A percentile compares a stretch with the other conserved stretches of the same genome.
phyloP scores from a whole-genome alignment of 2,113 vertebrate genomes.

The Raja brachyura region DNA sequence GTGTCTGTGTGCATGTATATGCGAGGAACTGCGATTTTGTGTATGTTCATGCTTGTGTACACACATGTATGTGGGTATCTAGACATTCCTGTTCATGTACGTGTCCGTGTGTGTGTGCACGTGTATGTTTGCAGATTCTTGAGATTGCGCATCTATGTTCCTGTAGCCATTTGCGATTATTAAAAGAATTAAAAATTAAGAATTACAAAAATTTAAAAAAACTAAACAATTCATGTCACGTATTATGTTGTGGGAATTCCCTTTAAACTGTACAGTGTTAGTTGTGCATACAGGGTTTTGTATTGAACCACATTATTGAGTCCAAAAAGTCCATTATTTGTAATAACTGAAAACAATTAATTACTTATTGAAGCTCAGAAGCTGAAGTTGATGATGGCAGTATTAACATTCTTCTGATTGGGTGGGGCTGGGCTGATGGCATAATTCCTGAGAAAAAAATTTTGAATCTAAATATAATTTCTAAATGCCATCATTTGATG shows the following conservation, averaged over 20 bases:
- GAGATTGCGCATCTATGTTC: too few relatives aligned
- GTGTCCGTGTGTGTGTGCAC: too few relatives aligned
- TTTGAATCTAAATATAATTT: neutral
- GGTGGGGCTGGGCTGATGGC: neutral
- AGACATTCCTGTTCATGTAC: too few relatives aligned
- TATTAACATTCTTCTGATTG: neutral
- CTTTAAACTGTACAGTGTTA: neutral
- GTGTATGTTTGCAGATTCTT: too few relatives aligned
- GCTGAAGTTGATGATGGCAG: neutral
- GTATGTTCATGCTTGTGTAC: too few relatives aligned
- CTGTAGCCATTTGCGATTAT: neutral
- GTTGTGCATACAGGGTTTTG: neutral
- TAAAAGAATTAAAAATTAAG: too few relatives aligned
- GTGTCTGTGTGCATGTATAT: too few relatives aligned
- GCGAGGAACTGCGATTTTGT: too few relatives aligned
- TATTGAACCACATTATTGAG: neutral
- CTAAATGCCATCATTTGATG: neutral
- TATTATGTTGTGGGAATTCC: neutral
- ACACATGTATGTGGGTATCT: too few relatives aligned
- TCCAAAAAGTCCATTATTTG: neutral
- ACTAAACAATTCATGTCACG: neutral
- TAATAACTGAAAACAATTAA: neutral
- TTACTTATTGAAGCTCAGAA: too few relatives aligned
- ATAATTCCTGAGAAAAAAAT: neutral
- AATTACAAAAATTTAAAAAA: too few relatives aligned